These are phyloP conservation scores for Brachionus rotundiformis DNA, from an alignment of 1,140 invertebrate genomes.

Conservation along the genomic window DNA sequence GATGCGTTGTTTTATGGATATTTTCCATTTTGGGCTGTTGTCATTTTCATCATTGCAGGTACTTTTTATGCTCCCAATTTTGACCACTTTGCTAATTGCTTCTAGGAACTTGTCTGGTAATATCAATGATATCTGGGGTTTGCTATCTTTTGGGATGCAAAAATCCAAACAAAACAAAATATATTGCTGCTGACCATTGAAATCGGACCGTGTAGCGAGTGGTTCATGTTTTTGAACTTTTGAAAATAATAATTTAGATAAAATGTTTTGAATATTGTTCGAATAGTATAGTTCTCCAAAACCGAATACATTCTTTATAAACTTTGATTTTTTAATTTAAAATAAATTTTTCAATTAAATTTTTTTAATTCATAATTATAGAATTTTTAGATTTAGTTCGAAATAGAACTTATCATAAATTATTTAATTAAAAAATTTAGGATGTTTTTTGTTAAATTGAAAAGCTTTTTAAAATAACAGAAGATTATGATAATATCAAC, in stretches of 20 bases:
- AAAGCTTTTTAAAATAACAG: too few species aligned
- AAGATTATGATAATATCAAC: too few species aligned
- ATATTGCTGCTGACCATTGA: neutral
- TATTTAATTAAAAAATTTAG: too few species aligned
- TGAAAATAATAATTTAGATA: neutral
- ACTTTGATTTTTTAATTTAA: neutral
- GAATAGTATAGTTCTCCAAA: neutral
- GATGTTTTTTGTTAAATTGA: too few species aligned
- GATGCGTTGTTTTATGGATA: neutral
- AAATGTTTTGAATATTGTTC: neutral
- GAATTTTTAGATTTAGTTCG: too few species aligned
- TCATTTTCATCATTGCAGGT: constrained; percentile 32
- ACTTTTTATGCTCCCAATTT: neutral
- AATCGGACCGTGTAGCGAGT: neutral
- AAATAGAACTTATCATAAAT: too few species aligned
- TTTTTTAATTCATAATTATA: neutral
- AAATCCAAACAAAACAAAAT: constrained; percentile 39
- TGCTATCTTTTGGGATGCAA: constrained; percentile 36
- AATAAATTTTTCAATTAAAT: neutral
- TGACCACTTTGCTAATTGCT: neutral
- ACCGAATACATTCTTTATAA: neutral
- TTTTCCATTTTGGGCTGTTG: constrained; percentile 39
- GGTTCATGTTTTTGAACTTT: neutral
- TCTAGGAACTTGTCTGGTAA: constrained; percentile 15
- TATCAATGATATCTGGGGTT: constrained; percentile 12